Evolutionary conservation across 2,797 vertebrate genomes (phyloP).

Genomic region (Rhynchotus rufescens): DNA sequence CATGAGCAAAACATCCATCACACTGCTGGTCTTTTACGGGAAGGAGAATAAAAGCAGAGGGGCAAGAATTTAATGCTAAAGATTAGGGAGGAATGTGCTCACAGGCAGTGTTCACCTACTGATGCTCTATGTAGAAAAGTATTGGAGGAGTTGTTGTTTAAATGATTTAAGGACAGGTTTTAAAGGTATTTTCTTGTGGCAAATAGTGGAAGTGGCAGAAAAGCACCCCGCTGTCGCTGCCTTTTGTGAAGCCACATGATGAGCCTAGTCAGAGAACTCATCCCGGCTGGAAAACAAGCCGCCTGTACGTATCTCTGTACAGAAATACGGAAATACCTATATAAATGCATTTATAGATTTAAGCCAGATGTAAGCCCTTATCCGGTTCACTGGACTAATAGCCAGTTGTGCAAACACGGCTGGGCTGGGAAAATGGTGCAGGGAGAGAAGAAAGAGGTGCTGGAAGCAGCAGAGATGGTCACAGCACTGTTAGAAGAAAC

Average conservation of each 20-base stretch:
- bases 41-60: not conserved
- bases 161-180: not conserved
- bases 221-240: not conserved
- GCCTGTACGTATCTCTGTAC: not conserved
- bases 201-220: not conserved
- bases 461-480: not conserved
- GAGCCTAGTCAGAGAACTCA: not conserved
- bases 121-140: not conserved
- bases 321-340: not conserved
- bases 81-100: not conserved
- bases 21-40: not conserved
- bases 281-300: not conserved
- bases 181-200: not conserved
- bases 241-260: not conserved
- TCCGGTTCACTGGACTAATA: not conserved
- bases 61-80: not conserved
- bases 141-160: not conserved
- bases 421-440: not conserved
- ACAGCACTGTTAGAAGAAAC: fast-evolving
- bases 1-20: fast-evolving
- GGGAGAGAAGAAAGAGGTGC: not conserved
- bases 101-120: not conserved
- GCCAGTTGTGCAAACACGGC: not conserved
- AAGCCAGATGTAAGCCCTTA: not conserved
- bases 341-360: not conserved